Base-by-base conservation (phyloP, 2,113 vertebrate species). In the Onychorhynchus coronatus region DNA sequence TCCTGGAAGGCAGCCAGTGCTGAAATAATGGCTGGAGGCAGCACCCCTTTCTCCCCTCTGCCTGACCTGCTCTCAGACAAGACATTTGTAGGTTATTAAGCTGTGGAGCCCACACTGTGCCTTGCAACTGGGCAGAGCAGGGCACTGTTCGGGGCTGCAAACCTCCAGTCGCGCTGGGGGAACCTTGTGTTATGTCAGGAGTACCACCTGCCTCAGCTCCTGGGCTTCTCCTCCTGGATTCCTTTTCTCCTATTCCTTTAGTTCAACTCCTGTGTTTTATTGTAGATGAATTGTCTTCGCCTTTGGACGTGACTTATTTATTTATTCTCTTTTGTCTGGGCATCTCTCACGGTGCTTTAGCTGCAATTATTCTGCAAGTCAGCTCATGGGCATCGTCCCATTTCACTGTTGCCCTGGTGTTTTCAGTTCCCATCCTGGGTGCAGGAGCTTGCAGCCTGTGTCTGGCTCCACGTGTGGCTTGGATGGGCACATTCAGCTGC, bases 1-100 rank as follows among this genome's bases (percentile, higher is more conserved):
- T 87, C 68, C 95, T 96, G 96, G 96, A 92, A 93, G 80, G 96
- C 82, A 91, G 96, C 96, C 96, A 96, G 91, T 4, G 58, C 91
- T 93, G 90, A 8, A 95, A 85, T 68, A 72, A 79, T 15, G 94
- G 86, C 88, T 96, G 1, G 31, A 89, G 83, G 77, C 83, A 2
- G 90, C 77, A 70, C 70, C 91, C 68, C 68, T 33, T 11, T 66
- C 80, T 85, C 85, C 90, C 79, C 81, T 75, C 47, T 68, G 47
- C 89, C 89, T 82, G 94, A 87, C 91, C 94, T n/a, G 27, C 80
- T 28, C 12, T 3, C 82, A 53, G 31, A 20, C 78, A 9, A 75
- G 76, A 52, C 68, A 21, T 80, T 83, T n/a, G 85, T 18, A 16
- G 7, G 5, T 35, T 23, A 22, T 20, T 14, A 58, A 85, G 76